phyloP scores from a whole-genome alignment of 2,113 vertebrate species.

The Bettongia penicillata region DNA sequence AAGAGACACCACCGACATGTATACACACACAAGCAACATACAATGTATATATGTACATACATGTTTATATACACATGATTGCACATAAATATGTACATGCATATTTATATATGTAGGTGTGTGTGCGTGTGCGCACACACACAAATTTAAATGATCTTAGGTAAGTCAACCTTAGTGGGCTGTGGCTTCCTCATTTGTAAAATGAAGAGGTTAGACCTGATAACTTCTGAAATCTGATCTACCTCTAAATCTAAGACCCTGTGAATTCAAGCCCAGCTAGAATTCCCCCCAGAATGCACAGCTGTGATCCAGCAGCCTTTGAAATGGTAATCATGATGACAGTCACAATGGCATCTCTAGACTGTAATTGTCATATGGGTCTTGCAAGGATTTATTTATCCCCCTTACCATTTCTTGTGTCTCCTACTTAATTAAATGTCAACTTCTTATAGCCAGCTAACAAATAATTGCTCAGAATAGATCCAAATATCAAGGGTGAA shows the following conservation, averaged over 20 bases:
- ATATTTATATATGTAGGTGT: too few relatives aligned
- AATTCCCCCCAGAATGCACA: background rate
- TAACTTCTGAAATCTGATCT: background rate
- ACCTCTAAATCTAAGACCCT: background rate
- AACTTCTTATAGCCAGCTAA: conserved; percentile 65
- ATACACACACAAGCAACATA: too few relatives aligned
- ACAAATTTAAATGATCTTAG: background rate
- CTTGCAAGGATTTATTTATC: conserved; percentile 40
- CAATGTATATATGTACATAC: too few relatives aligned
- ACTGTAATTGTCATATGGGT: conserved; percentile 19
- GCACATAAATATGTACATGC: too few relatives aligned
- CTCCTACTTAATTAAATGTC: conserved; percentile 74
- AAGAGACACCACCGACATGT: background rate
- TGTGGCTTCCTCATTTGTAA: background rate
- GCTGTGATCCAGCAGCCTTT: background rate
- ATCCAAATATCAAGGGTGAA: conserved; percentile 57
- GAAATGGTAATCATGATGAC: background rate
- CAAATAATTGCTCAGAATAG: conserved; percentile 66
- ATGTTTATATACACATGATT: too few relatives aligned
- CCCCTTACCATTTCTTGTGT: conserved; percentile 51
- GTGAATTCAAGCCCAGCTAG: background rate
- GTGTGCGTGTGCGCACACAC: too few relatives aligned
- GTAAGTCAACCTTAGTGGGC: background rate
- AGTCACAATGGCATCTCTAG: conserved; percentile 1
- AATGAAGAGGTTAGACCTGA: background rate